Percentiles rank a stretch among this genome's conserved stretches.
phyloP scores from a whole-genome alignment of 2,888 invertebrate species.

The Pachymerium ferrugineum region DNA sequence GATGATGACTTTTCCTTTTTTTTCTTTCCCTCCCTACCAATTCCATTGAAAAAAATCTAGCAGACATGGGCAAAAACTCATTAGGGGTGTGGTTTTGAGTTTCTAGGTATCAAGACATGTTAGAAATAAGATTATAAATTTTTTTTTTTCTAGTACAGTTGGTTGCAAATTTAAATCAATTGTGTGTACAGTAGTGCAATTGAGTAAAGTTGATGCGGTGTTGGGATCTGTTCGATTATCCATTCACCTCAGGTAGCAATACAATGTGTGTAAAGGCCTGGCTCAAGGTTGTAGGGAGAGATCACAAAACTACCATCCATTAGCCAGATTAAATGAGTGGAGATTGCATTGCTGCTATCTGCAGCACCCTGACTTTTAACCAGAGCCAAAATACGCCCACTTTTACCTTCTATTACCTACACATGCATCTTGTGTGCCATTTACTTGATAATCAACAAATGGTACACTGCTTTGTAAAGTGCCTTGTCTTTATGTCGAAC shows the following conservation, averaged over 20 bases:
- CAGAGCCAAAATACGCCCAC: constrained; percentile 19
- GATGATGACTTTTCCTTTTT: constrained; percentile 21
- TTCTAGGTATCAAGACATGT: too few relatives aligned
- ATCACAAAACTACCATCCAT: constrained; percentile 25
- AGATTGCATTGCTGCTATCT: constrained; percentile 22
- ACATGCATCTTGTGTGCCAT: constrained; percentile 13
- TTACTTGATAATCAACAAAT: constrained; percentile 25
- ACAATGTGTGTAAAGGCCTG: constrained; percentile 19
- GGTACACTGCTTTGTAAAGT: too few relatives aligned
- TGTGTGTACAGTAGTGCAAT: not conserved
- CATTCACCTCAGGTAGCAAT: constrained; percentile 14
- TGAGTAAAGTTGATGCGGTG: not conserved
- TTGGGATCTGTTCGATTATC: constrained; percentile 9
- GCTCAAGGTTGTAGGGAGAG: not conserved
- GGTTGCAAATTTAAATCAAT: not conserved
- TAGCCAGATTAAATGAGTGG: constrained; percentile 27
- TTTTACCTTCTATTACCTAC: constrained; percentile 19
- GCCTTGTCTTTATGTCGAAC: not conserved
- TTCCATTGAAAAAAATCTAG: not conserved
- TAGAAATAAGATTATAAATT: constrained; percentile 5
- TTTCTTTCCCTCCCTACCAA: too few relatives aligned
- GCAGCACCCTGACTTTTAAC: constrained; percentile 21
- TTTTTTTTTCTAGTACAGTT: too few relatives aligned
- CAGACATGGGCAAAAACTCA: not conserved
- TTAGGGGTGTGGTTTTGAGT: constrained; percentile 5